A percentile compares a stretch with the other conserved stretches of the same genome.
Conservation (phyloP, 2,888 invertebrate species). For the Melanchra persicariae region DNA sequence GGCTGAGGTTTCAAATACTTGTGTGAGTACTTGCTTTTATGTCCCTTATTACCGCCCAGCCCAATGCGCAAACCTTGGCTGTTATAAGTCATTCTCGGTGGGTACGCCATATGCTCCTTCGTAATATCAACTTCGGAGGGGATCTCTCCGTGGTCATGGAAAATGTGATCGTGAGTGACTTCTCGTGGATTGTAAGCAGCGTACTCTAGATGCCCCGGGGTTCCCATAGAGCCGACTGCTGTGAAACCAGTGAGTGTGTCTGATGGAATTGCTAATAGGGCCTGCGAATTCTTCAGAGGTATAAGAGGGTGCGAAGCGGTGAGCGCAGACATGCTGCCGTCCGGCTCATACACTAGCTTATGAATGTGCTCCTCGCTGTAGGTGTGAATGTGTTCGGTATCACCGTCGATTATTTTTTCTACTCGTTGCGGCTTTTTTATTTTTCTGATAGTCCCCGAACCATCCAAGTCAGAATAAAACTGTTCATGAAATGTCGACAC, state of each 20-base stretch:
- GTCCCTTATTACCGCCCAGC: conserved; percentile 68
- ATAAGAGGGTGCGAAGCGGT: conserved; percentile 74
- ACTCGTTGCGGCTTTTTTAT: conserved; percentile 87
- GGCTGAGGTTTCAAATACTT: conserved; percentile 73
- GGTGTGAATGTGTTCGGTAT: conserved; percentile 89
- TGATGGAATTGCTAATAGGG: conserved; percentile 77
- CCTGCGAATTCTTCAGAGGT: conserved; percentile 78
- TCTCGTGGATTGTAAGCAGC: conserved; percentile 86
- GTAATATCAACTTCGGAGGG: conserved; percentile 80
- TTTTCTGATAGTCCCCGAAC: conserved; percentile 85
- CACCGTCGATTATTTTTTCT: conserved; percentile 89
- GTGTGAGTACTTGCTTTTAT: conserved; percentile 76
- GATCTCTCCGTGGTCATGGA: conserved; percentile 89
- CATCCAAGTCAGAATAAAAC: conserved; percentile 88
- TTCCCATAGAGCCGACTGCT: conserved; percentile 80
- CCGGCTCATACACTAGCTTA: conserved; percentile 81
- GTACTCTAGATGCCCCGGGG: conserved; percentile 84
- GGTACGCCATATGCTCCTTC: conserved; percentile 77
- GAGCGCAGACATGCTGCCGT: conserved; percentile 77
- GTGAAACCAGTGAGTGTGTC: conserved; percentile 76
- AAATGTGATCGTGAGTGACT: conserved; percentile 89
- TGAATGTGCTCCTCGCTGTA: conserved; percentile 89
- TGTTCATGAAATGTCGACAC: conserved; percentile 87
- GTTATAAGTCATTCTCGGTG: conserved; percentile 83
- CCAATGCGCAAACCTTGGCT: conserved; percentile 82